These are phyloP conservation scores for Caenorhabditis sp. DNA, from an alignment of 2,888 invertebrate genomes.

Conservation along the genomic window DNA sequence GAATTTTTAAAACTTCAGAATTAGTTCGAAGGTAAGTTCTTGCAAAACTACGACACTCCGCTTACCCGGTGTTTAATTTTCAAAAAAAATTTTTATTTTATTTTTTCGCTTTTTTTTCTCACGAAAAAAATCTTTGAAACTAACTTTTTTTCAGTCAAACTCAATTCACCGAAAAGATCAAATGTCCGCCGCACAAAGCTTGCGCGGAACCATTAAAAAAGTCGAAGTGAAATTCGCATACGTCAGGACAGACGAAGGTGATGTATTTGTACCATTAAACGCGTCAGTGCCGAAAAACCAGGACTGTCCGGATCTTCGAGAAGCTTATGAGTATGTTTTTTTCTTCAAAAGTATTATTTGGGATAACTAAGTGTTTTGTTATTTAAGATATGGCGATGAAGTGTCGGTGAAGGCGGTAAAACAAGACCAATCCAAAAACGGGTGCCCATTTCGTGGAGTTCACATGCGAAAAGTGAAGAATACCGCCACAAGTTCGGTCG, in stretches of 20 bases:
- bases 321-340: background rate
- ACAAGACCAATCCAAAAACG: background rate
- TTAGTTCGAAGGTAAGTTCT: too few relatives aligned
- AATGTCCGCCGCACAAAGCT: background rate
- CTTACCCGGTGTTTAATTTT: background rate
- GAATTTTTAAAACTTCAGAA: too few relatives aligned
- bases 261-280: conserved; percentile 15
- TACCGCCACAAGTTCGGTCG: background rate
- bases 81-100: background rate
- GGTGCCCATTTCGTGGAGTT: background rate
- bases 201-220: conserved; percentile 11
- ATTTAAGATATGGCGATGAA: background rate
- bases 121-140: background rate
- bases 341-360: background rate
- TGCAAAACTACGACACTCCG: background rate
- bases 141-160: background rate
- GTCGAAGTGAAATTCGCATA: conserved; percentile 16
- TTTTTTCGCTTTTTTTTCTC: background rate
- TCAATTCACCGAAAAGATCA: background rate
- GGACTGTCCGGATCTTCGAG: background rate
- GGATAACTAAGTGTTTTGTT: background rate
- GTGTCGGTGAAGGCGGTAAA: background rate
- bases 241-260: conserved; percentile 9
- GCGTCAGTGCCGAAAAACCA: conserved; percentile 2
- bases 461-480: background rate